Conservation (phyloP, 2,888 invertebrate genomes). For the Chesias legatella region DNA sequence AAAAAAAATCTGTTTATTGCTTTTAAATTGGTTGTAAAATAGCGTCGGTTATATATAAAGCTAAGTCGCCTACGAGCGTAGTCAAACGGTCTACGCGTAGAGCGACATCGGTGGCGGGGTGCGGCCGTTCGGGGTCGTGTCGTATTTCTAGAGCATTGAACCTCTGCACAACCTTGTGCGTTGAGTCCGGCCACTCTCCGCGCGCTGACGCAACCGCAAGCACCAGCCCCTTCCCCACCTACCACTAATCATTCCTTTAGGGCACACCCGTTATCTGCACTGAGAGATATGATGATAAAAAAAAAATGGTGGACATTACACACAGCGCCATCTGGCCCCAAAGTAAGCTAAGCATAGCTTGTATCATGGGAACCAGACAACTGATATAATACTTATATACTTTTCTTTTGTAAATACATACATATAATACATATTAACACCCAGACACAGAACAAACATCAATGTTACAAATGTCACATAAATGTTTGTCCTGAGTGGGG, state of each 20-base stretch:
- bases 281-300: conserved; percentile 49
- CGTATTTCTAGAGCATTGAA: conserved; percentile 80
- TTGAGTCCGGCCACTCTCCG: conserved; percentile 77
- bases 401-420: no score
- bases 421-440: no score
- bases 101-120: conserved; percentile 32
- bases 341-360: no score
- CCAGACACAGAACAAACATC: no score
- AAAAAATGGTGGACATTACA: no score
- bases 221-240: conserved; percentile 74
- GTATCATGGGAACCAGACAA: no score
- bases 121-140: conserved; percentile 70
- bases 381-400: no score
- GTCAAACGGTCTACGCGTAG: conserved; percentile 30
- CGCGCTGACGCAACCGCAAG: conserved; percentile 72
- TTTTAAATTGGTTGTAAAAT: conserved; percentile 18
- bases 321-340: no score
- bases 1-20: conserved; percentile 18
- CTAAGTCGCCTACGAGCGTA: conserved; percentile 32
- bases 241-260: conserved; percentile 73
- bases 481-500: no score
- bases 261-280: conserved; percentile 72
- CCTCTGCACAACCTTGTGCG: conserved; percentile 77
- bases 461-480: no score
- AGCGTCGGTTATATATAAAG: conserved; percentile 4